Base-by-base conservation (phyloP, 2,113 vertebrate genomes). In the Catharus bicknelli region DNA sequence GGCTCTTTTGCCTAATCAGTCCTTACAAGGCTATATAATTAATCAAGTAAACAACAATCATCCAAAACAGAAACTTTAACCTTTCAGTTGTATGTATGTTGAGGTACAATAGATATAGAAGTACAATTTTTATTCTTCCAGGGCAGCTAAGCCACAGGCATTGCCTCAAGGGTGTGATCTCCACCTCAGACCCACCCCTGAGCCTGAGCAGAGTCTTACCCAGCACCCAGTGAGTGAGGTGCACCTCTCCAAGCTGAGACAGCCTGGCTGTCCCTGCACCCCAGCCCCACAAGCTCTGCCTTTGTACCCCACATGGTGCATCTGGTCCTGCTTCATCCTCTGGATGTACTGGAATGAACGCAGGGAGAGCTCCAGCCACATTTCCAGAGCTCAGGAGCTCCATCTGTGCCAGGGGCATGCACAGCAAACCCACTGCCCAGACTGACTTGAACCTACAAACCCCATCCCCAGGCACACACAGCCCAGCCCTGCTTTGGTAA, bases 331-430 rank as follows among this genome's bases (percentile, higher is more conserved):
- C 32, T 43, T 70, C 42, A n/a, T 9, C 32, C 38, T 51, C 64
- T 9, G 0, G 21, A 6, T 16, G 63, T 27, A 7, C 50, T 11
- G 42, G 38, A 58, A 48, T 6, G 11, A 18, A 16, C 0, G 0
- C 62, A 68, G 62, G 30, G 36, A 86, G 13, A 67, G 22, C 18
- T 43, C 27, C 0, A 2, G 59, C 42, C 61, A 61, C 0, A 0
- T 13, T 59, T 16, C 27, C 47, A 76, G 58, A 22, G 40, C 53
- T 69, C 51, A 9, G 1, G 6, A 45, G 27, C 50, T 77, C 54
- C 12, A 3, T 21, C 13, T 40, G 25, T 26, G 17, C 38, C 23
- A 5, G 14, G 25, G 29, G 7, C 32, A 68, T 0, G 1, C 79
- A 40, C 58, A 55, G 43, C 36, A 15, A 18, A 34, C 27, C n/a